phyloP scores from a whole-genome alignment of 1,140 invertebrate genomes.

The Aphaenogaster rudis region DNA sequence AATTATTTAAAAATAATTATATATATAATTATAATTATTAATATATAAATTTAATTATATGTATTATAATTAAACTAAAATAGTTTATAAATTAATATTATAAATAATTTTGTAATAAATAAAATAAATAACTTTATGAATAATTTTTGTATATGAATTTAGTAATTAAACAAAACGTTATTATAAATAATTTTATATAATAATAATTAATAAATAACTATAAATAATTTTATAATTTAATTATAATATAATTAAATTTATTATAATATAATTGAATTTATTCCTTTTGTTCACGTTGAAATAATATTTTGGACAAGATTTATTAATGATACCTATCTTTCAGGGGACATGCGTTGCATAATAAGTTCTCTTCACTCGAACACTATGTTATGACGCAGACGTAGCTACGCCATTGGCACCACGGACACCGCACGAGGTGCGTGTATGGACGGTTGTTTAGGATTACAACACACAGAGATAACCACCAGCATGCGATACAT shows the following conservation, averaged over 20 bases:
- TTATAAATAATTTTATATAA: too few relatives aligned
- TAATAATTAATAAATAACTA: too few relatives aligned
- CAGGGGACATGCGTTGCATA: conserved; percentile 1
- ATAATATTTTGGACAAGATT: neutral
- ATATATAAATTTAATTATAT: too few relatives aligned
- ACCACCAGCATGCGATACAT: conserved; percentile 82
- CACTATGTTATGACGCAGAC: conserved; percentile 17
- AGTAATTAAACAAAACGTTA: too few relatives aligned
- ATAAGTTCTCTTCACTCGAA: conserved; percentile 31
- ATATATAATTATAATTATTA: too few relatives aligned
- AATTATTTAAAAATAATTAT: too few relatives aligned
- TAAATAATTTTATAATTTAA: neutral
- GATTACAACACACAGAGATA: conserved; percentile 79
- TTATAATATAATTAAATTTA: conserved; percentile 5
- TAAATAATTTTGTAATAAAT: neutral
- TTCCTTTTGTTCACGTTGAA: neutral
- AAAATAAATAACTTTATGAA: too few relatives aligned
- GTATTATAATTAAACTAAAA: neutral
- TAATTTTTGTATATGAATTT: too few relatives aligned
- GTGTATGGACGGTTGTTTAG: conserved; percentile 77
- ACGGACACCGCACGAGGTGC: conserved; percentile 63
- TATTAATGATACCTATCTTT: neutral
- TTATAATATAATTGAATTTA: conserved; percentile 22
- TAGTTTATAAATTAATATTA: too few relatives aligned
- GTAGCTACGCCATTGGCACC: conserved; percentile 61